phyloP scores from a whole-genome alignment of 2,113 vertebrate genomes.

The Dicaeum eximium region DNA sequence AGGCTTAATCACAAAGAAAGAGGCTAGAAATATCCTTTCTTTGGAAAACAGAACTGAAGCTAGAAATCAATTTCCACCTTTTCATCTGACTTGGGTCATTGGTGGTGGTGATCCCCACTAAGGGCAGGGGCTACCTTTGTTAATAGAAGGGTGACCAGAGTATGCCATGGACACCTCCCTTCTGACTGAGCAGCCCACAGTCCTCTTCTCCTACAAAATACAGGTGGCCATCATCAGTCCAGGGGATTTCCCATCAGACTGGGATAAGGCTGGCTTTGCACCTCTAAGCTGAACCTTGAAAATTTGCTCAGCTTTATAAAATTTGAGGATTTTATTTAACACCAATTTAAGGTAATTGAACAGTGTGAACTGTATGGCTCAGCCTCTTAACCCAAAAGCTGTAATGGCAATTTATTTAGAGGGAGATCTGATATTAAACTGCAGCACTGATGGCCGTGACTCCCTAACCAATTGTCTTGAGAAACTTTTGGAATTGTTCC shows the following conservation, averaged over 20 bases:
- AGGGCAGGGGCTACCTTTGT: not conserved
- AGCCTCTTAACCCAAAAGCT: not conserved
- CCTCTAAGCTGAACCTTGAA: not conserved
- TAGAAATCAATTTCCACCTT: not conserved
- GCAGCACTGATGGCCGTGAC: not conserved
- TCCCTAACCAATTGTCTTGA: not conserved
- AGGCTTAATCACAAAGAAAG: conserved; percentile 47
- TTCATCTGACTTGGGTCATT: not conserved
- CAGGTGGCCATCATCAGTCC: not conserved
- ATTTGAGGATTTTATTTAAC: not conserved
- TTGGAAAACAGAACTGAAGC: conserved; percentile 3
- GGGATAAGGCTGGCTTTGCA: not conserved
- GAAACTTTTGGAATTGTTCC: not conserved
- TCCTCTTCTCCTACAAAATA: not conserved
- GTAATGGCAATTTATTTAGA: not conserved
- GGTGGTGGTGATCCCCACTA: not conserved
- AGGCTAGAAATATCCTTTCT: conserved; percentile 10
- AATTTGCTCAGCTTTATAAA: not conserved
- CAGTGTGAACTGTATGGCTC: not conserved
- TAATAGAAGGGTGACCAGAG: not conserved
- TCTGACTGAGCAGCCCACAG: not conserved
- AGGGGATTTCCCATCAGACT: not conserved
- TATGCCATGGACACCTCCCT: not conserved
- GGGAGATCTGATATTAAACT: not conserved
- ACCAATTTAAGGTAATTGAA: not conserved